Conservation (phyloP, 1,140 invertebrate genomes). For the Penaeus indicus region DNA sequence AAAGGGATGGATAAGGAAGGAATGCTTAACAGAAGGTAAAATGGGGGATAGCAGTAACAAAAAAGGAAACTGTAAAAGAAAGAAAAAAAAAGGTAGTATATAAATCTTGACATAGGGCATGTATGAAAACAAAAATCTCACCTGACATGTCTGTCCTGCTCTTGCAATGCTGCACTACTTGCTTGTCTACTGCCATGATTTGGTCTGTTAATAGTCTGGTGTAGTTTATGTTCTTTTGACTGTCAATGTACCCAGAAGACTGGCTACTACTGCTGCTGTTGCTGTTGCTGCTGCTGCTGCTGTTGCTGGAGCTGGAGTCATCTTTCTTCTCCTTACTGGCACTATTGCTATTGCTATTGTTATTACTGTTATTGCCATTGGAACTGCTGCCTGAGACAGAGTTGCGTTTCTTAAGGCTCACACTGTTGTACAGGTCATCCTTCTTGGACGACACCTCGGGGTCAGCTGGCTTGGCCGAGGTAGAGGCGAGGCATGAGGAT, state of each 20-base stretch:
- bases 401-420: constrained; percentile 52
- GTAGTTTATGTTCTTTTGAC: constrained; percentile 63
- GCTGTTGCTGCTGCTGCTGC: constrained; percentile 34
- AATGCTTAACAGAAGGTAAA: neutral
- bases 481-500: neutral
- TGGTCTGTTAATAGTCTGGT: constrained; percentile 63
- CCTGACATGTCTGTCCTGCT: constrained; percentile 62
- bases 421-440: constrained; percentile 52
- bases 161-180: constrained; percentile 64
- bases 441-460: constrained; percentile 42
- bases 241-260: constrained; percentile 46
- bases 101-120: neutral
- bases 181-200: constrained; percentile 58
- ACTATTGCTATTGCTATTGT: constrained; percentile 23
- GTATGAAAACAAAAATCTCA: constrained; percentile 11
- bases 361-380: constrained; percentile 1
- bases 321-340: constrained; percentile 55
- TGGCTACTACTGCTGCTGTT: neutral
- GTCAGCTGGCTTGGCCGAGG: neutral
- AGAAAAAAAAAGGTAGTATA: neutral
- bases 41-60: neutral
- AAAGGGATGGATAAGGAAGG: neutral
- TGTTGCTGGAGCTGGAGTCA: constrained; percentile 16
- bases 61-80: neutral
- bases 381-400: constrained; percentile 7